These are phyloP conservation scores for Pelecanoides urinatrix DNA, from an alignment of 2,113 vertebrate genomes.

Conservation along the genomic window DNA sequence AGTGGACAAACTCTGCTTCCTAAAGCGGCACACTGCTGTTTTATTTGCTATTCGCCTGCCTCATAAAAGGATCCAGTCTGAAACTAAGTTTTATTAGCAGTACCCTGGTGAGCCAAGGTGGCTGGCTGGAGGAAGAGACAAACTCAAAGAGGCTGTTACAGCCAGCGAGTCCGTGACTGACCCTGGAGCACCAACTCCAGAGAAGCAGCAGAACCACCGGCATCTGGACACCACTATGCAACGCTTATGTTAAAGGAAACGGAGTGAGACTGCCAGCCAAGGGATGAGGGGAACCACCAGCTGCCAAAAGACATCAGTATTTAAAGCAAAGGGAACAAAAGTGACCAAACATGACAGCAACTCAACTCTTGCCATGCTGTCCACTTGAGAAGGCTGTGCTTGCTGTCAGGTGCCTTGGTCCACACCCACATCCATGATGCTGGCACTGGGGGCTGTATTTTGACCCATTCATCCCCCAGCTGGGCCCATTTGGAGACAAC, in stretches of 20 bases:
- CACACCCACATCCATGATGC: fast-evolving
- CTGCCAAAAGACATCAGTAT: not conserved
- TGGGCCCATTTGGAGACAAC: not conserved
- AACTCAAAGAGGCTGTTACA: fast-evolving
- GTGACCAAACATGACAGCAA: not conserved
- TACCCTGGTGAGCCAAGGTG: not conserved
- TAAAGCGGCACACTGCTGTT: fast-evolving
- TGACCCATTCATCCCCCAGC: not conserved
- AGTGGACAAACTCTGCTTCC: not conserved
- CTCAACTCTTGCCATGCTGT: not conserved
- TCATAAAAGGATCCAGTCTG: not conserved
- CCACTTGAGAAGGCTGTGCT: not conserved
- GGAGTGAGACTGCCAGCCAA: not conserved
- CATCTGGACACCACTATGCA: not conserved
- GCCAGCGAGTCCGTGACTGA: not conserved
- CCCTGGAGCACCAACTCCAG: fast-evolving
- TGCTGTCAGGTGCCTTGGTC: not conserved
- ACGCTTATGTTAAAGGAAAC: not conserved
- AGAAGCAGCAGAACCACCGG: not conserved
- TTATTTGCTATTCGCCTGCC: not conserved
- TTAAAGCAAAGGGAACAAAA: not conserved
- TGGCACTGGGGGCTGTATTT: not conserved
- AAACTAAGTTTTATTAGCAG: not conserved
- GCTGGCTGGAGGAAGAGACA: not conserved
- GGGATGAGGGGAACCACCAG: not conserved